Evolutionary conservation across 2,113 vertebrate genomes (phyloP).

Genomic region (Propithecus coquereli): DNA sequence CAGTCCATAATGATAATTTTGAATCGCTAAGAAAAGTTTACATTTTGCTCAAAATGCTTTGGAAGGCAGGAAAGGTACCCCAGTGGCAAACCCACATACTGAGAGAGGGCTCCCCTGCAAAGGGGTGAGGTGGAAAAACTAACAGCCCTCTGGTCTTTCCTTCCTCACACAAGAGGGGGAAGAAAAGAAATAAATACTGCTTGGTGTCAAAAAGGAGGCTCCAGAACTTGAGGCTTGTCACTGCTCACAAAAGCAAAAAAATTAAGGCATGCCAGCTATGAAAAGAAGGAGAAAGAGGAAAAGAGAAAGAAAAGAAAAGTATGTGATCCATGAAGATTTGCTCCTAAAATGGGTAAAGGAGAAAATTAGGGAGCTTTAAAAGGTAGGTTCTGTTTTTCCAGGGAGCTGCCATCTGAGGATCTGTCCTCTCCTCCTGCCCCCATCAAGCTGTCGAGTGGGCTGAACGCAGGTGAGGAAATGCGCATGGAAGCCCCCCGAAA

Average conservation of each 20-base stretch:
- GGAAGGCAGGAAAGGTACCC: neutral
- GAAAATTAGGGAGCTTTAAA: neutral
- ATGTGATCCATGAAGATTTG: neutral
- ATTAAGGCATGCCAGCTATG: neutral
- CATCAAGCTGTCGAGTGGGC: neutral
- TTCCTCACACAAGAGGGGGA: neutral
- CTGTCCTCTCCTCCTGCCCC: neutral
- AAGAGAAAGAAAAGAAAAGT: neutral
- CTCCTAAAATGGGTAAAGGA: neutral
- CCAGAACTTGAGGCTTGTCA: neutral
- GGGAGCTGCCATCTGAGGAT: neutral
- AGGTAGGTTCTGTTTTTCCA: neutral
- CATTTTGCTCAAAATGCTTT: neutral
- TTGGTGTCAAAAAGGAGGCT: neutral
- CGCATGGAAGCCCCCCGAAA: accelerated
- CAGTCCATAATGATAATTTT: neutral
- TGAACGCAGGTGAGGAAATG: neutral
- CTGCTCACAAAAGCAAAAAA: neutral
- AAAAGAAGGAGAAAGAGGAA: neutral
- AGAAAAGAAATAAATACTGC: constrained; percentile 13
- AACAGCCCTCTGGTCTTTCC: neutral
- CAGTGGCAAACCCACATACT: neutral
- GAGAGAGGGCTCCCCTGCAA: neutral
- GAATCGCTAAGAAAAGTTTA: neutral
- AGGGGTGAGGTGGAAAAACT: neutral